Base-by-base conservation (phyloP, 1,140 invertebrate genomes). In the Pectinophora gossypiella region DNA sequence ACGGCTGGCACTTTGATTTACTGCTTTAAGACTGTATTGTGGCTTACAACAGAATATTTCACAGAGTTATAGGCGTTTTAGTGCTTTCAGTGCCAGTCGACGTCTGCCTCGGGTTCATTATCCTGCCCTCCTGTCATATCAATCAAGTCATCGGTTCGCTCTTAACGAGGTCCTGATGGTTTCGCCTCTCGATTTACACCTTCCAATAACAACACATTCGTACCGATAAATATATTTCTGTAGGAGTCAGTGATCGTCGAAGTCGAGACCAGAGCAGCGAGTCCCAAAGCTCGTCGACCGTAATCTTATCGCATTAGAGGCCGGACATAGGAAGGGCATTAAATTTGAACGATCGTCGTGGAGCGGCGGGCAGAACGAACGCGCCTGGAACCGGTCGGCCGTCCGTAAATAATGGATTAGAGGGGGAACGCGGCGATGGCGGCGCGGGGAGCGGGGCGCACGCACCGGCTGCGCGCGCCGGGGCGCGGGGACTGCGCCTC, bases 321-420 rank as follows among this genome's bases (percentile, higher is more conserved):
- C 82, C 82, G 79, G 82, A 85, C 82, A 85, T 85, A 83, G 82
- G 79, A 85, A 85, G 79, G 79, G 82, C 82, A 85, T 85, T 83
- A 85, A 83, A 80, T 83, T 83, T 80, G 79, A 83, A 82, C 77
- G 79, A 75, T 80, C 79, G 74, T 78, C 68, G 79, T 74, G 75
- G 68, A 71, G 71, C 75, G 70, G 65, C 76, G 58, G 70, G 72
- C 70, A 74, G 72, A 72, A 66, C 71, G 73, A 83, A 77, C 80
- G 76, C 81, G 77, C 77, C 79, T 80, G 76, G 80, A 85, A 85
- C 82, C 82, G 82, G 82, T 85, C 79, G 77, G 65, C 79, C 76
- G 79, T 82, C 80, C 82, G 82, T 85, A 85, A 85, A 85, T 85
- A 85, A 85, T 85, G 82, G 82, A 85, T 85, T 85, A 82, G 82